These are phyloP conservation scores for Diarsia mendica DNA, from an alignment of 2,888 invertebrate genomes.

Conservation along the genomic window DNA sequence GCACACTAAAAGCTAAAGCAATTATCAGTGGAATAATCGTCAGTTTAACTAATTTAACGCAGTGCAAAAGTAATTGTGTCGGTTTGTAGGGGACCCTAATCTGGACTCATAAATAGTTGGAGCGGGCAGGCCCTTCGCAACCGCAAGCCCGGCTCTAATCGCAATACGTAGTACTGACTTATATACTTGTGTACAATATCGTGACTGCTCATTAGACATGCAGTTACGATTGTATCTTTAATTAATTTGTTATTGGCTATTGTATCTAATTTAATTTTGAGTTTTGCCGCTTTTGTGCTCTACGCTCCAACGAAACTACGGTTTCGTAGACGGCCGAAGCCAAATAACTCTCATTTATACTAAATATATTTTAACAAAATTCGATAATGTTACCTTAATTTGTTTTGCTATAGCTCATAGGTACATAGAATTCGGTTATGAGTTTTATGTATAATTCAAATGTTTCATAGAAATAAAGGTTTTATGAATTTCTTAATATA, in stretches of 20 bases:
- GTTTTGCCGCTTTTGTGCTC: background rate
- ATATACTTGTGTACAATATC: conserved; percentile 18
- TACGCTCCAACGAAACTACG: too few relatives aligned
- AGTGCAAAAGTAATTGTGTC: conserved; percentile 65
- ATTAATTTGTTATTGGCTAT: conserved; percentile 26
- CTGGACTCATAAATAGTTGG: conserved; percentile 64
- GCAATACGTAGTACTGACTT: conserved; percentile 21
- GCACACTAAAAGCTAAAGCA: conserved; percentile 51
- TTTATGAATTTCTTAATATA: too few relatives aligned
- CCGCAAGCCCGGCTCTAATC: conserved; percentile 55
- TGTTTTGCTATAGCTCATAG: background rate
- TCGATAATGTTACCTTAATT: background rate
- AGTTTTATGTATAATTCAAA: background rate
- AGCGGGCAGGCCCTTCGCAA: conserved; percentile 33
- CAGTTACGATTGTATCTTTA: conserved; percentile 23
- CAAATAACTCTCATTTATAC: background rate
- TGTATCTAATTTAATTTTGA: background rate
- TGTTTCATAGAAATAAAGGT: background rate
- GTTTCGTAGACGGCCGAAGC: too few relatives aligned
- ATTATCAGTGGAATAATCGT: conserved; percentile 57
- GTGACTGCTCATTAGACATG: conserved; percentile 41
- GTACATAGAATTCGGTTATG: background rate
- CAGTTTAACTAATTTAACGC: conserved; percentile 56
- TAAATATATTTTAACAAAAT: background rate
- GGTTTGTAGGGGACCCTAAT: conserved; percentile 62